Base-by-base conservation (phyloP, 1,140 invertebrate species). In the Hermetia illucens region DNA sequence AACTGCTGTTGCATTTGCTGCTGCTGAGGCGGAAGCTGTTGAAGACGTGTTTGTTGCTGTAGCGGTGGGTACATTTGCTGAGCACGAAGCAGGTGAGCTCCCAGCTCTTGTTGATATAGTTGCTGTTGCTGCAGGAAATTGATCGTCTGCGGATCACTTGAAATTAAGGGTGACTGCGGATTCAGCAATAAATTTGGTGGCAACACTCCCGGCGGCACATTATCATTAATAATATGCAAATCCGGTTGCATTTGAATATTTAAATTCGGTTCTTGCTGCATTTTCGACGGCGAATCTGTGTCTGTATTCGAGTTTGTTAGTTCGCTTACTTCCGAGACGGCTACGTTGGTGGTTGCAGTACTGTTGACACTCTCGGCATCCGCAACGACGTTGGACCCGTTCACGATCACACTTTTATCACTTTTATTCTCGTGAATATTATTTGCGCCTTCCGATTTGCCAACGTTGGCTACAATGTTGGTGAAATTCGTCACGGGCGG, bases 241-340 rank as follows among this genome's bases (percentile, higher is more conserved):
- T 58, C 55, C 47, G 50, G 48, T 37, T 55, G 55, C 47, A 58
- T 58, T 52, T 58, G 55, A 56, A 58, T 54, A 48, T 58, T 58
- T 40, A 55, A 55, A 32, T 58, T 58, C 53, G 55, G 50, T 38
- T 58, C 55, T 52, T 58, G 55, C 55, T 58, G 55, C 55, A 58
- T 58, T 31, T 47, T 58, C n/a, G n/a, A n/a, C n/a, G n/a, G n/a
- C n/a, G n/a, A n/a, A n/a, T n/a, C n/a, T n/a, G n/a, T n/a, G n/a
- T n/a, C n/a, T n/a, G n/a, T n/a, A n/a, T n/a, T n/a, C n/a, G n/a
- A n/a, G n/a, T n/a, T n/a, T n/a, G n/a, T n/a, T n/a, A n/a, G n/a
- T n/a, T n/a, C n/a, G n/a, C n/a, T n/a, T n/a, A n/a, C n/a, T n/a
- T n/a, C n/a, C n/a, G n/a, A n/a, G n/a, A n/a, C n/a, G n/a, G n/a